Evolutionary conservation across 2,797 vertebrate genomes (phyloP).

Genomic region (Anniella stebbinsi): DNA sequence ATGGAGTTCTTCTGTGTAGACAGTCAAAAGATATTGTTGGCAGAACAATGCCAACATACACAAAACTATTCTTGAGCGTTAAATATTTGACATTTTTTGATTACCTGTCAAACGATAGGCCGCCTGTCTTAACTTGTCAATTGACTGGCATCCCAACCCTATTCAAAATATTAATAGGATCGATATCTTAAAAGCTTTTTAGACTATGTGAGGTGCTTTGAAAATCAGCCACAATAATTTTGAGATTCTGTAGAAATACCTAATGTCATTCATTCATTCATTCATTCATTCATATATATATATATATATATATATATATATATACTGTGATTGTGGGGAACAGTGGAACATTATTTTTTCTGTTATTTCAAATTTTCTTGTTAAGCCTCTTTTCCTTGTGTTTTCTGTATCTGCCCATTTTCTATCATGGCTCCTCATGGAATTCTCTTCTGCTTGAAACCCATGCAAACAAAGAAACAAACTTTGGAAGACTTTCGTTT

Average conservation of each 20-base stretch:
- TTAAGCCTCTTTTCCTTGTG: background rate
- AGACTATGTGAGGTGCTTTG: background rate
- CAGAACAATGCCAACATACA: background rate
- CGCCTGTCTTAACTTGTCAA: background rate
- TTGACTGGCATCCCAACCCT: background rate
- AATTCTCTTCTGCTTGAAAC: background rate
- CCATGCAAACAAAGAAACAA: background rate
- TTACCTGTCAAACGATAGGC: background rate
- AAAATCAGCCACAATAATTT: background rate
- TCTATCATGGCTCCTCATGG: background rate
- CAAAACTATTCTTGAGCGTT: background rate
- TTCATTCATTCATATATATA: too few relatives aligned
- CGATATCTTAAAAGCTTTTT: background rate
- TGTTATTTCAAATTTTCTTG: background rate
- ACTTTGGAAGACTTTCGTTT: background rate
- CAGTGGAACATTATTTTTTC: background rate
- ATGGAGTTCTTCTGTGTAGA: background rate
- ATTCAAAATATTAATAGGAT: conserved; percentile 1
- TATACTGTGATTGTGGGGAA: too few relatives aligned
- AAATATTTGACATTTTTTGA: background rate
- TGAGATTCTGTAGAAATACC: background rate
- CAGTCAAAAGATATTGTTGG: background rate
- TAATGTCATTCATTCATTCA: too few relatives aligned
- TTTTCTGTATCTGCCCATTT: background rate
- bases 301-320: too few relatives aligned